phyloP scores from a whole-genome alignment of 1,140 invertebrate species.

The Globodera rostochiensis region DNA sequence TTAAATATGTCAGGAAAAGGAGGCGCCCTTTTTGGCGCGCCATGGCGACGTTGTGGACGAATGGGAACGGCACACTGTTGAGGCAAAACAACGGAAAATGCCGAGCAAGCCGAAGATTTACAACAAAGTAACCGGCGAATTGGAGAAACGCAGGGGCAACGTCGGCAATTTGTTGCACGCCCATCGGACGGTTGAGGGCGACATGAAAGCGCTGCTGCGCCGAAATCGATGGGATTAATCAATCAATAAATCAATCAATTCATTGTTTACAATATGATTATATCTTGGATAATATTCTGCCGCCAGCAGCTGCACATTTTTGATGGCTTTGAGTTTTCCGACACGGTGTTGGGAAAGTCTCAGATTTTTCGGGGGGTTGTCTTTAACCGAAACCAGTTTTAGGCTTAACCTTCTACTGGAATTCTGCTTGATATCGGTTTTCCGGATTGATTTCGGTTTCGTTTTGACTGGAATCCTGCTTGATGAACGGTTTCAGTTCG shows the following conservation, averaged over 20 bases:
- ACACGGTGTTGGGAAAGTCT: no score
- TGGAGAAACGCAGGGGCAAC: conserved; percentile 48
- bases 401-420: no score
- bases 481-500: no score
- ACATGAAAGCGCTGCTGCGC: conserved; percentile 47
- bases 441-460: no score
- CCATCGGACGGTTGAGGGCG: conserved; percentile 61
- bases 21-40: conserved; percentile 49
- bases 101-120: conserved; percentile 52
- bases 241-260: neutral
- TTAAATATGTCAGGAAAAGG: conserved; percentile 40
- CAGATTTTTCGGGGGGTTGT: no score
- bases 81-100: conserved; percentile 49
- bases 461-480: no score
- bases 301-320: no score
- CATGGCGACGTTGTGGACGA: conserved; percentile 49
- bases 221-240: conserved; percentile 58
- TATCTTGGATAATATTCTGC: no score
- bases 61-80: conserved; percentile 29
- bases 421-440: no score
- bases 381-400: no score
- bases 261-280: no score
- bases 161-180: conserved; percentile 57
- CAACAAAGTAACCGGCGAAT: conserved; percentile 35
- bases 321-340: no score